phyloP scores from a whole-genome alignment of 2,797 vertebrate species.

The Leptodactylus fallax region DNA sequence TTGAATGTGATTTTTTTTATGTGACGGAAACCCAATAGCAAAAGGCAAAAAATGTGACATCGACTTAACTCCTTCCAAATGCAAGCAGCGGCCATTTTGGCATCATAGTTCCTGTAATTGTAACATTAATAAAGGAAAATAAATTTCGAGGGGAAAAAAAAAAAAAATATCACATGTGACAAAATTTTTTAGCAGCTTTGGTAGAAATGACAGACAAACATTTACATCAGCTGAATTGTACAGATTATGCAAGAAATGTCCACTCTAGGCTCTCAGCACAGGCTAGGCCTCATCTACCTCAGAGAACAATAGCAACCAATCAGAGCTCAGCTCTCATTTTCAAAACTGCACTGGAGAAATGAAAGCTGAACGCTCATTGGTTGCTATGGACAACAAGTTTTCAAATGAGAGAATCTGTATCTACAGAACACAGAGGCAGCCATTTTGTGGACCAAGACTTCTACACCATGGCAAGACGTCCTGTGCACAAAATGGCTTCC shows the following conservation, averaged over 20 bases:
- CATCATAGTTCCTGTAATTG: neutral
- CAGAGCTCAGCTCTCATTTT: neutral
- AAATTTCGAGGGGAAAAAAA: neutral
- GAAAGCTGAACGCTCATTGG: neutral
- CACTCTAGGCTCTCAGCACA: neutral
- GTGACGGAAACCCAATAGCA: neutral
- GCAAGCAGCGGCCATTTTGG: neutral
- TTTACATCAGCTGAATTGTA: neutral
- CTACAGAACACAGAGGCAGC: too few species aligned
- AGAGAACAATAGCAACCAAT: neutral
- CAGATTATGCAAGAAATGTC: neutral
- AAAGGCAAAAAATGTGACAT: neutral
- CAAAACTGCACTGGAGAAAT: neutral
- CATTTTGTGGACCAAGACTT: too few species aligned
- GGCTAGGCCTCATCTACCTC: conserved; percentile 13
- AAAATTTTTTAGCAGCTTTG: neutral
- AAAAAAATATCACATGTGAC: neutral
- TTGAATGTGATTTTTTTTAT: neutral
- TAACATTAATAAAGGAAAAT: neutral
- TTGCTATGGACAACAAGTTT: neutral
- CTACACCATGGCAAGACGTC: neutral
- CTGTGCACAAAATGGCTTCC: neutral
- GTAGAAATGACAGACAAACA: neutral
- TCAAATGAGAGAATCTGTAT: neutral
- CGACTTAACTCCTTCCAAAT: neutral